These are phyloP conservation scores for Urocyon cinereoargenteus DNA, from an alignment of 2,797 vertebrate species.

Conservation along the genomic window DNA sequence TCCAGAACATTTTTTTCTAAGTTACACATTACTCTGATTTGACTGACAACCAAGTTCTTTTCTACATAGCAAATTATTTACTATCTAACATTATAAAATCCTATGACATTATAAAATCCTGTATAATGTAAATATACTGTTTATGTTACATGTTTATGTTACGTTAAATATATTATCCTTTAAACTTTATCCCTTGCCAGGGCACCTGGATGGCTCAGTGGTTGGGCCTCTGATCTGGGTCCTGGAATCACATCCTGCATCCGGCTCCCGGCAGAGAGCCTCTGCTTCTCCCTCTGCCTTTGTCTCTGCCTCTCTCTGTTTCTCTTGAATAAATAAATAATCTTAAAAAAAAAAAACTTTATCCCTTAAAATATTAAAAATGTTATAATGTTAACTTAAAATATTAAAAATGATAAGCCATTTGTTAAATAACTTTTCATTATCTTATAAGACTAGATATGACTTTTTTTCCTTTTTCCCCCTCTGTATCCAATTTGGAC, in stretches of 20 bases:
- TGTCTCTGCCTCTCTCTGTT: too few species aligned
- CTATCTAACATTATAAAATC: slow-evolving; percentile 41
- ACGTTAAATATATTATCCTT: not conserved
- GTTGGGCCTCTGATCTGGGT: too few species aligned
- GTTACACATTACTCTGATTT: slow-evolving; percentile 24
- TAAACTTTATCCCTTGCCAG: not conserved
- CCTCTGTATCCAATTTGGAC: not conserved
- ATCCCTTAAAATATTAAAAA: too few species aligned
- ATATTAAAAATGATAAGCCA: slow-evolving; percentile 22
- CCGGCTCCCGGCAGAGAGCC: too few species aligned
- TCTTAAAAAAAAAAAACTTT: too few species aligned
- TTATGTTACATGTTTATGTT: slow-evolving; percentile 7
- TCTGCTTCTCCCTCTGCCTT: too few species aligned
- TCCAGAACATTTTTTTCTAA: slow-evolving; percentile 50
- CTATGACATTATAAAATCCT: slow-evolving; percentile 30
- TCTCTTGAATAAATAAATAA: too few species aligned
- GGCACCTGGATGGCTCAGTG: too few species aligned
- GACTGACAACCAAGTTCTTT: slow-evolving; percentile 17
- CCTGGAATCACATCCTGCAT: too few species aligned
- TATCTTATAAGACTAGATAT: not conserved
- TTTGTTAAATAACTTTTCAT: slow-evolving; percentile 53
- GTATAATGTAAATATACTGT: slow-evolving; percentile 35
- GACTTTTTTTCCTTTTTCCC: not conserved
- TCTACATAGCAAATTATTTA: slow-evolving; percentile 53
- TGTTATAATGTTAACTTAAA: slow-evolving; percentile 21